Base-by-base conservation (phyloP, 2,888 invertebrate genomes). In the Eupithecia inturbata region DNA sequence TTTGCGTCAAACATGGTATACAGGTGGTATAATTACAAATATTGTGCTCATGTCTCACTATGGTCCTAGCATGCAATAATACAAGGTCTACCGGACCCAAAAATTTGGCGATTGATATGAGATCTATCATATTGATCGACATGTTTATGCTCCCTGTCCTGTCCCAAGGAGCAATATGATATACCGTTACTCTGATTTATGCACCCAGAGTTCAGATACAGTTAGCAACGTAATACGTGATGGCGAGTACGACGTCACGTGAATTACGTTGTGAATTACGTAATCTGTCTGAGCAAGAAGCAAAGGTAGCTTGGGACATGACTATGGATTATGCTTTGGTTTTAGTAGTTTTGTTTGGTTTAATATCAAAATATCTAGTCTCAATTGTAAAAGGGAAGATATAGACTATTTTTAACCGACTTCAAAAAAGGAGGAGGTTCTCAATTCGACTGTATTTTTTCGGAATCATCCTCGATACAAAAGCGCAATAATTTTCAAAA, bases 161-260 rank as follows among this genome's bases (percentile, higher is more conserved):
- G 19, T 62, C 28, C 62, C 62, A 62, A 62, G 62, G 19, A 19
- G 62, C 19, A 31, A 14, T 9, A 62, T 62, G 67, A 67, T 26
- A 45, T 67, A 67, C 28, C 16, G 19, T 28, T 16, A 6, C 28
- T 5, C 41, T 67, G 41, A 28, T 45, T 45, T 67, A 45, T 67
- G 67, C 67, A 45, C 67, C 16, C 28, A 0, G 41, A 31, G 6
- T 62, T 62, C 31, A 31, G 31, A 62, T 62, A 62, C 19, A 62
- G 62, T 31, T 31, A 19, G 62, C 62, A 57, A 26, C 57, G 26
- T 57, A 53, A 22, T 53, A 57, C 57, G 14, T 57, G 26, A 22
- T 22, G 9, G 5, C 5, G 57, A 57, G 57, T 26, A 57, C 14
- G 12, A 26, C 22, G 22, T 53, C 12, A 57, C 26, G 57, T 12